Evolutionary conservation across 1,140 invertebrate genomes (phyloP), one percentile per base, ranked within the genome.

Genomic region (Reticulitermes speratus): DNA sequence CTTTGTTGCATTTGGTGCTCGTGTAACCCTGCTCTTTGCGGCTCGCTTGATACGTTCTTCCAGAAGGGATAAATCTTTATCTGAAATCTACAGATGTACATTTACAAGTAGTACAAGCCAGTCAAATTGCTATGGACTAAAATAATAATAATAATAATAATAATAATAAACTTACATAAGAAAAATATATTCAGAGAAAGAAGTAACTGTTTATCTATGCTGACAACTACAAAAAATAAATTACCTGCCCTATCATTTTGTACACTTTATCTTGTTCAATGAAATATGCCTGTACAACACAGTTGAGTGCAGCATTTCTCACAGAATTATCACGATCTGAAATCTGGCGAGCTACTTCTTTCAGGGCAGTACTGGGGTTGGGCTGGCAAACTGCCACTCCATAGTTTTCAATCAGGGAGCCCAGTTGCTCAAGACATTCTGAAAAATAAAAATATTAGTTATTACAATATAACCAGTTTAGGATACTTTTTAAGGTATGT

Each of bases 251-350:
- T 89, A 99, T 95, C 89, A 97, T 94, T 91, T 98, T 98, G 90
- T 95, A 98, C 2, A 99, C 93, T 90, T 95, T 95, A 89, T 99
- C 98, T 0, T 98, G 98, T 87, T 98, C 95, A 44, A 98, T 92
- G 90, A 96, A 96, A 90, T 97, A 99, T 0, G 96, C 98, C 88
- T 96, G 95, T 25, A 99, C 96, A 82, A 99, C 94, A 88, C 97
- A 97, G 92, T 99, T 99, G 5, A 99, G 92, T 3, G 98, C 98
- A 21, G 98, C 98, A 91, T 97, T 99, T 85, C 98, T 93, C 81
- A 99, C 98, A n/a, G 95, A 95, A 91, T 98, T 99, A 91, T 99
- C 98, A 55, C 98, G 92, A 91, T 99, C 98, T 2, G 97, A 95
- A 89, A 99, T 99, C 90, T 99, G 98, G 83, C 96, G 95, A 1